Conservation (phyloP, 2,888 invertebrate species). For the Synanthedon formicaeformis region DNA sequence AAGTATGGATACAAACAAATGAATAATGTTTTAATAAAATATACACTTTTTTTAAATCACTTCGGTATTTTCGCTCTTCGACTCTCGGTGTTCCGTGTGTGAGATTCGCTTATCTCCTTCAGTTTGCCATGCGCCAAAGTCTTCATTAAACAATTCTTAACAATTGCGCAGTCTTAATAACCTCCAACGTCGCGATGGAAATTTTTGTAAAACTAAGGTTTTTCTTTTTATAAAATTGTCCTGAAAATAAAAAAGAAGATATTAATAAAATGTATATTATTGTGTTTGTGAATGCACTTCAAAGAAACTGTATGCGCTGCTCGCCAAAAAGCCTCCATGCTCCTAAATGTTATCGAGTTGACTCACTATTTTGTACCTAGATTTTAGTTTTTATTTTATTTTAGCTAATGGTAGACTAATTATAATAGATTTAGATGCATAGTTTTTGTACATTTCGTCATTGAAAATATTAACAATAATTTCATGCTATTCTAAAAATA, state of each 20-base stretch:
- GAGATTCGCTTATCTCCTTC: too few species aligned
- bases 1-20: too few species aligned
- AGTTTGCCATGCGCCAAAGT: too few species aligned
- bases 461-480: too few species aligned
- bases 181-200: too few species aligned
- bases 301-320: constrained; percentile 29
- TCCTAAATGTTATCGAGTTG: constrained; percentile 21
- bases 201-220: neutral
- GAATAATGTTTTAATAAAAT: neutral
- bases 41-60: too few species aligned
- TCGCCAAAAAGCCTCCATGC: constrained; percentile 40
- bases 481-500: too few species aligned
- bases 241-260: neutral
- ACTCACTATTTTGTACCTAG: constrained; percentile 16
- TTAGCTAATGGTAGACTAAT: constrained; percentile 39
- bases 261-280: neutral
- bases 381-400: constrained; percentile 23
- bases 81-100: too few species aligned
- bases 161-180: neutral
- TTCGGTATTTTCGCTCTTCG: too few species aligned
- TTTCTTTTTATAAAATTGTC: neutral
- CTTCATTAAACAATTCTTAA: neutral
- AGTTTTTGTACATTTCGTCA: constrained; percentile 2
- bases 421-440: constrained; percentile 21
- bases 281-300: constrained; percentile 46